A percentile compares a stretch with the other conserved stretches of the same genome.
These are phyloP conservation scores for Acrossocheilus fasciatus DNA, from an alignment of 2,797 vertebrate genomes.

Conservation along the genomic window DNA sequence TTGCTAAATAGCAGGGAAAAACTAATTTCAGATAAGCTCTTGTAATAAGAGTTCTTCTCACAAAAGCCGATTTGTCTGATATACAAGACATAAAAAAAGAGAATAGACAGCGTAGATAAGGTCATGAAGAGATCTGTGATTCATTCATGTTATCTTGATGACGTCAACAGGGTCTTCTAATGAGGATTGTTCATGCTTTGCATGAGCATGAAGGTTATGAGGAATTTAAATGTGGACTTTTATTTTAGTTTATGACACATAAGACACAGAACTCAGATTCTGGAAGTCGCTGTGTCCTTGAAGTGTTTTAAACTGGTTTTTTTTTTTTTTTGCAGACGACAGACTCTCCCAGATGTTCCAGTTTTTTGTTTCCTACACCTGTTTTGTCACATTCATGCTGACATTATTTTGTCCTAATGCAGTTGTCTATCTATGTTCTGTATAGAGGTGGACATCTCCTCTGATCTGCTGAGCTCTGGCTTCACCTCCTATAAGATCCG, in stretches of 20 bases:
- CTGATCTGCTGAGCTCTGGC: constrained; percentile 75
- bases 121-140: constrained; percentile 35
- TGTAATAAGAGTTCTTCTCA: constrained; percentile 30
- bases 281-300: background rate
- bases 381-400: background rate
- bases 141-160: constrained; percentile 36
- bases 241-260: background rate
- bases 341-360: background rate
- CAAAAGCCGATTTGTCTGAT: constrained; percentile 22
- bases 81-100: background rate
- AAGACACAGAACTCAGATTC: background rate
- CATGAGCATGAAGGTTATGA: constrained; percentile 29
- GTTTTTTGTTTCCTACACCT: background rate
- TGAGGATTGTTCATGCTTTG: constrained; percentile 43
- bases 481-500: constrained; percentile 76
- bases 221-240: constrained; percentile 24
- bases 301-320: background rate
- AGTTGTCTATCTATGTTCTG: constrained; percentile 32
- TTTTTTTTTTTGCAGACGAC: background rate
- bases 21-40: constrained; percentile 45
- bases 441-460: constrained; percentile 77
- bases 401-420: background rate
- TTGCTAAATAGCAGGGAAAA: constrained; percentile 19
- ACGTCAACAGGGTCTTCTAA: constrained; percentile 36
- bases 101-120: constrained; percentile 39